A percentile compares a stretch with the other conserved stretches of the same genome.
phyloP scores from a whole-genome alignment of 2,888 invertebrate genomes.

The Congeria kusceri region DNA sequence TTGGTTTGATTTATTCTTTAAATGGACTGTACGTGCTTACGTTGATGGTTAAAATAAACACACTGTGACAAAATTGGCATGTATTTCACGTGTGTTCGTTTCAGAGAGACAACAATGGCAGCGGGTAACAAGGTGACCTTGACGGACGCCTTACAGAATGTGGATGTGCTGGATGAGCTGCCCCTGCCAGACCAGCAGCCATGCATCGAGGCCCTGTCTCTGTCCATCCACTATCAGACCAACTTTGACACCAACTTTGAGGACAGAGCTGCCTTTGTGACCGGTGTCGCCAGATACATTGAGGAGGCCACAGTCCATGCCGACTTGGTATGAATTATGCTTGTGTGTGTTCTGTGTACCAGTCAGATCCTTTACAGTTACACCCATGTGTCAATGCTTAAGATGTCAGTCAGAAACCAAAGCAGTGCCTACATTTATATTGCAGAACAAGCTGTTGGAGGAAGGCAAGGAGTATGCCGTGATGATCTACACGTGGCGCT shows the following conservation, averaged over 20 bases:
- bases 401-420: no score
- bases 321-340: constrained; percentile 91
- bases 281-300: constrained; percentile 99
- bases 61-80: no score
- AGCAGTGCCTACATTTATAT: constrained; percentile 85
- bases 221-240: constrained; percentile 92
- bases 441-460: constrained; percentile 96
- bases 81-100: no score
- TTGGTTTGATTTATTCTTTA: no score
- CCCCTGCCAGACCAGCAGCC: constrained; percentile 99
- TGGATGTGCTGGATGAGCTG: constrained; percentile 97
- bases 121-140: constrained; percentile 90
- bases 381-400: no score
- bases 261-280: constrained; percentile 98
- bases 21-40: no score
- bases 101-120: constrained; percentile 45
- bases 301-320: constrained; percentile 99
- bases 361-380: no score
- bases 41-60: no score
- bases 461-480: constrained; percentile 99
- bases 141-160: constrained; percentile 97
- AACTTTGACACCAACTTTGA: constrained; percentile 99
- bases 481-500: constrained; percentile 99
- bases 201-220: constrained; percentile 98
- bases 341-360: background rate